These are phyloP conservation scores for Rana temporaria DNA, from an alignment of 2,113 vertebrate genomes.

Conservation along the genomic window DNA sequence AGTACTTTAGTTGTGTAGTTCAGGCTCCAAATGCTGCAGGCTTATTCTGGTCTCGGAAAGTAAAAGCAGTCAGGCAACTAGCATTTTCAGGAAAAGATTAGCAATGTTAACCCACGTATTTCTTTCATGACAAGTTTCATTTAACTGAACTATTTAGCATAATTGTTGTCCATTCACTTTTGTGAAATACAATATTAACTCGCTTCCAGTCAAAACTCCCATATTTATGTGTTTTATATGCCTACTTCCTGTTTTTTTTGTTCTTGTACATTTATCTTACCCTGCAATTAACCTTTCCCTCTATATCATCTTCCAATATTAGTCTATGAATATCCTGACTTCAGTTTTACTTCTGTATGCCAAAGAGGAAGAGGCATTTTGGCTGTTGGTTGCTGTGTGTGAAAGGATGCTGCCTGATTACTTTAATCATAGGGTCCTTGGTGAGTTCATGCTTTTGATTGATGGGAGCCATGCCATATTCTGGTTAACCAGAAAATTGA, in stretches of 20 bases:
- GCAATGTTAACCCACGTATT: too few relatives aligned
- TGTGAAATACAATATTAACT: neutral
- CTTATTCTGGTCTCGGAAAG: too few relatives aligned
- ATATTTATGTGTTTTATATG: neutral
- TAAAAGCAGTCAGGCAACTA: too few relatives aligned
- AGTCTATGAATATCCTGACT: conserved; percentile 99
- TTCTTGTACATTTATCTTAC: neutral
- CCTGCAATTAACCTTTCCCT: too few relatives aligned
- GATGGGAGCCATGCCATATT: neutral
- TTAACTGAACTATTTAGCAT: neutral
- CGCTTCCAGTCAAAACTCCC: neutral
- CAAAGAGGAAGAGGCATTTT: conserved; percentile 96
- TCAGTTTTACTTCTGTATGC: conserved; percentile 92
- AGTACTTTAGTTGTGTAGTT: too few relatives aligned
- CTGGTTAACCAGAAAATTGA: neutral
- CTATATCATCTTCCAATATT: conserved; percentile 42
- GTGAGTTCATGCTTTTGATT: conserved; percentile 67
- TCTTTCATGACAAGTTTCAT: too few relatives aligned
- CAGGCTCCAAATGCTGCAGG: too few relatives aligned
- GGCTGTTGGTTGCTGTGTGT: conserved; percentile 93
- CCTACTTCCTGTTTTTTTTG: neutral
- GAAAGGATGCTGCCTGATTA: conserved; percentile 97
- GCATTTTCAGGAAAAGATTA: too few relatives aligned
- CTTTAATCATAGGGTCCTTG: conserved; percentile 94
- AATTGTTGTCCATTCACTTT: neutral